Evolutionary conservation across 1,140 invertebrate species (phyloP).

Genomic region (Drosophila kanapiae): DNA sequence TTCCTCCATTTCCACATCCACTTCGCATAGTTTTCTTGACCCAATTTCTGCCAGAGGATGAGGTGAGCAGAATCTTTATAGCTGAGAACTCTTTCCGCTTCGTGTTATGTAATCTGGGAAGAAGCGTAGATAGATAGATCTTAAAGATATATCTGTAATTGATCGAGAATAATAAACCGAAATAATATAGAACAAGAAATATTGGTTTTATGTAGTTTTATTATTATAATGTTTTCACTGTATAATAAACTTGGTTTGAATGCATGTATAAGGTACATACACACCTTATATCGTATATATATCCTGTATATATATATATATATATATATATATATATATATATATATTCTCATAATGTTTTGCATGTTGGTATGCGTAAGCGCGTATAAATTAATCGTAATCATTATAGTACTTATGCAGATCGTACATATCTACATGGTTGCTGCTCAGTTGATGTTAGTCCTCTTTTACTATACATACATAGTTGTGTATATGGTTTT

Average conservation of each 20-base stretch:
- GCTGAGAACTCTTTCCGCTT: slow-evolving; percentile 16
- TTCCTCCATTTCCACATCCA: slow-evolving; percentile 19
- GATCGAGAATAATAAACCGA: background rate
- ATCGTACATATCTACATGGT: slow-evolving; percentile 77
- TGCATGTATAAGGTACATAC: slow-evolving; percentile 60
- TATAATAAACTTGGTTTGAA: slow-evolving; percentile 66
- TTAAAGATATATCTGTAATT: background rate
- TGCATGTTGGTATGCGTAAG: slow-evolving; percentile 70
- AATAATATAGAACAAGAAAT: background rate
- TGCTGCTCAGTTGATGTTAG: slow-evolving; percentile 66
- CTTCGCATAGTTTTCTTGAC: slow-evolving; percentile 57
- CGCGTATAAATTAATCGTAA: slow-evolving; percentile 75
- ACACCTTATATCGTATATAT: slow-evolving; percentile 62
- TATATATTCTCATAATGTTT: slow-evolving; percentile 54
- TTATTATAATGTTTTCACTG: slow-evolving; percentile 68
- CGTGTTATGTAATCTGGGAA: slow-evolving; percentile 27
- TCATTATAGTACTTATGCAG: slow-evolving; percentile 66
- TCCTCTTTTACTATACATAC: slow-evolving; percentile 47
- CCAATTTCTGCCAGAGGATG: slow-evolving; percentile 43
- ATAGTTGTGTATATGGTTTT: slow-evolving; percentile 43
- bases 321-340: no score
- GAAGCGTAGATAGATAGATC: no score
- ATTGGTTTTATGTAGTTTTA: slow-evolving; percentile 66
- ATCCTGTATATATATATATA: slow-evolving; percentile 30
- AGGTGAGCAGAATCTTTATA: slow-evolving; percentile 19